These are phyloP conservation scores for Amphiprion clarkii DNA, from an alignment of 2,797 vertebrate genomes.

Conservation along the genomic window DNA sequence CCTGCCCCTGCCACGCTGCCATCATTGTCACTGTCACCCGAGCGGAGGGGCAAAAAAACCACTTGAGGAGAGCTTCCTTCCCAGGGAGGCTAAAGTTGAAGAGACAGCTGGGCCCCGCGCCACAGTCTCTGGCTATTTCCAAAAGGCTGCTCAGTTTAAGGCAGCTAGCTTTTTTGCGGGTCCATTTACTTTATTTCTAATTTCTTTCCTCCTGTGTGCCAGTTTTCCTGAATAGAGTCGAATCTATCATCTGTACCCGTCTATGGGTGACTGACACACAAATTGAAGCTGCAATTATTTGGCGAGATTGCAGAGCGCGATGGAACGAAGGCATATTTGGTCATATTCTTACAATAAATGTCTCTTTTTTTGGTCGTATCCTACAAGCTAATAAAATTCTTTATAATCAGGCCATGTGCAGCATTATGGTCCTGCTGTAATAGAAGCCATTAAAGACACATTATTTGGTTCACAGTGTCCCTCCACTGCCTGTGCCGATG, in stretches of 20 bases:
- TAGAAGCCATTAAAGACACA: slow-evolving; percentile 73
- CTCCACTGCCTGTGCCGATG: slow-evolving; percentile 61
- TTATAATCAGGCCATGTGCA: slow-evolving; percentile 53
- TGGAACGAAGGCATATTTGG: slow-evolving; percentile 26
- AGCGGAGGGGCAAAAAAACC: slow-evolving; percentile 28
- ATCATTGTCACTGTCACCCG: slow-evolving; percentile 70
- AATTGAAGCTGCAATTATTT: slow-evolving; percentile 13
- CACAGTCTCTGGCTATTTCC: slow-evolving; percentile 51
- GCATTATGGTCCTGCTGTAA: slow-evolving; percentile 58
- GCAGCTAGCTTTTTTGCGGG: slow-evolving; percentile 15
- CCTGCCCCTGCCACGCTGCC: slow-evolving; percentile 37
- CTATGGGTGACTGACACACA: slow-evolving; percentile 21
- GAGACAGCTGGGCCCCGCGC: slow-evolving; percentile 65
- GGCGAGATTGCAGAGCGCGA: slow-evolving; percentile 3
- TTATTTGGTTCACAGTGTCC: slow-evolving; percentile 75
- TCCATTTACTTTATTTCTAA: slow-evolving; percentile 36
- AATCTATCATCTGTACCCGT: slow-evolving; percentile 5
- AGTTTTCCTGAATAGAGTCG: slow-evolving; percentile 29
- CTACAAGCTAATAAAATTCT: slow-evolving; percentile 54
- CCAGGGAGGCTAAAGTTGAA: slow-evolving; percentile 56
- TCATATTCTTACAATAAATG: slow-evolving; percentile 40
- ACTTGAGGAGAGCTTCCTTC: slow-evolving; percentile 59
- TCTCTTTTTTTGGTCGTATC: slow-evolving; percentile 26
- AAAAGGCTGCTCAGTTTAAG: slow-evolving; percentile 60
- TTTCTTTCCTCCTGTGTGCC: slow-evolving; percentile 1